Evolutionary conservation across 2,888 invertebrate genomes (phyloP).

Genomic region (Sinotaia quadrata): DNA sequence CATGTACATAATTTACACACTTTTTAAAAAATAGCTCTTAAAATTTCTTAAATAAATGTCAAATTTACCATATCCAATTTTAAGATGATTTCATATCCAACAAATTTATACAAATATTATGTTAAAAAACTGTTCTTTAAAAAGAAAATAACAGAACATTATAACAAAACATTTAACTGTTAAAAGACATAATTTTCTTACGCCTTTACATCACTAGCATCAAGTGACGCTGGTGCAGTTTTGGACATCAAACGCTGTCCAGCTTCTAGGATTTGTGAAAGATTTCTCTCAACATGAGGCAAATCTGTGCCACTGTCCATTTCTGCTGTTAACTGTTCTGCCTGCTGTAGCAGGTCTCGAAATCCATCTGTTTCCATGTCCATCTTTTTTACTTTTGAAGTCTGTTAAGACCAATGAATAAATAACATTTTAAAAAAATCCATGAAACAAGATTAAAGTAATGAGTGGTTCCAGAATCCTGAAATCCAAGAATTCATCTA

Average conservation of each 20-base stretch:
- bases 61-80: too few species aligned
- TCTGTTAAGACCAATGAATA: not conserved
- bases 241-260: constrained; percentile 82
- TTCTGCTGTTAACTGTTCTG: constrained; percentile 91
- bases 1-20: too few species aligned
- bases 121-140: not conserved
- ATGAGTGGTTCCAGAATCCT: too few species aligned
- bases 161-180: not conserved
- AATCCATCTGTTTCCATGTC: constrained; percentile 74
- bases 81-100: too few species aligned
- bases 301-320: constrained; percentile 82
- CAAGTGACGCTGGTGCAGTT: constrained; percentile 81
- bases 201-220: constrained; percentile 91
- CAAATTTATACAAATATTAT: too few species aligned
- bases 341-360: constrained; percentile 89
- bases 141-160: too few species aligned
- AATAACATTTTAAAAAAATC: too few species aligned
- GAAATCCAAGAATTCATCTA: too few species aligned
- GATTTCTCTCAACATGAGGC: constrained; percentile 85
- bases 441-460: too few species aligned
- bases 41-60: too few species aligned
- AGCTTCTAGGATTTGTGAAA: constrained; percentile 92
- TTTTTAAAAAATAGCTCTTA: too few species aligned
- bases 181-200: constrained; percentile 73
- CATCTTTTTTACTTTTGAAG: constrained; percentile 6